Evolutionary conservation across 2,888 invertebrate species (phyloP), one percentile per base, ranked within the genome.

Genomic region (Penaeus monodon): DNA sequence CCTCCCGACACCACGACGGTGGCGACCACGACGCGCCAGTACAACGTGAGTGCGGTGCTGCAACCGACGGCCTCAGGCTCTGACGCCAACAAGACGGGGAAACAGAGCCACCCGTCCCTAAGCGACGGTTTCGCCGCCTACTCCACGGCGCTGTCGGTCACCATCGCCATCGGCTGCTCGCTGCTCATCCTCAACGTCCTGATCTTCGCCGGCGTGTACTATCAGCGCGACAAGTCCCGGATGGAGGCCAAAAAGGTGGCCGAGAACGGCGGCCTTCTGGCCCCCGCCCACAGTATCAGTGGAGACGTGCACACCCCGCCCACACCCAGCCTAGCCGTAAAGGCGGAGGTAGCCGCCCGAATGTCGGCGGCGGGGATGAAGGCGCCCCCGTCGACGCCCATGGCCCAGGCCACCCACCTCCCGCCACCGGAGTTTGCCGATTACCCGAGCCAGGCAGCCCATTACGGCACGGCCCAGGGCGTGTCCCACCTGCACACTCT

Each of bases 191-290:
- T 98, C 7, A 98, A 98, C 92, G 96, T 98, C 77, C 93, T 98
- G 57, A 97, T 98, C 91, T 98, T 98, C 92, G 98, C 98, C 84
- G 98, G 97, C 7, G 97, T 98, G 0, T 98, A 98, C 92, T 98
- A 98, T 92, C 98, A 98, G 92, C 91, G 93, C 85, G 92, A 93
- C 80, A 90, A 90, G 82, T 88, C 89, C 10, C 88, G 89, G 38
- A 88, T 85, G 77, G 90, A 90, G 57, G 85, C 88, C 66, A 89
- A 89, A 68, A 89, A 89, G 74, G 88, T 88, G 29, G 85, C 89
- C 1, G 90, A 90, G 66, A 90, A 90, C 73, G 90, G 90, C 8
- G 90, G 89, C 7, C 82, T 88, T 20, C 79, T 89, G 65, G 81
- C 89, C 17, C 85, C 88, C 29, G 90, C 89, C 63, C 86, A 88